These are phyloP conservation scores for Lindbergichthys nudifrons DNA, from an alignment of 2,797 vertebrate genomes.

Conservation along the genomic window DNA sequence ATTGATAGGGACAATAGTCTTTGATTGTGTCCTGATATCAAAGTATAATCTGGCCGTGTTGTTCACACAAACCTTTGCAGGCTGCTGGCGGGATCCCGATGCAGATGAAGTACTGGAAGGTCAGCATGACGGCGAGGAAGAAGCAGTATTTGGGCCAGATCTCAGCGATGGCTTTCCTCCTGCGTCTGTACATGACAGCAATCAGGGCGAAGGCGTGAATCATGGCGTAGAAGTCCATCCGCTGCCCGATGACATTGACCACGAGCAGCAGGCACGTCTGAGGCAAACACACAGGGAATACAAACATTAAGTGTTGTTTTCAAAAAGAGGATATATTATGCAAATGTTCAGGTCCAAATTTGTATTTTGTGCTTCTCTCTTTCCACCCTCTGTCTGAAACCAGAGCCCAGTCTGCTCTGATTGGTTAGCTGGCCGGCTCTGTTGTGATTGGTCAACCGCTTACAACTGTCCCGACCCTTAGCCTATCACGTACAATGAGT, in stretches of 20 bases:
- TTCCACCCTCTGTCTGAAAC: too few relatives aligned
- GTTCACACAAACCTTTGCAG: slow-evolving; percentile 89
- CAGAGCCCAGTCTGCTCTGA: too few relatives aligned
- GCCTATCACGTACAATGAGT: too few relatives aligned
- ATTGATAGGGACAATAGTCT: too few relatives aligned
- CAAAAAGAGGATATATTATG: too few relatives aligned
- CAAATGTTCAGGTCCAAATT: too few relatives aligned
- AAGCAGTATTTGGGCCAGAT: slow-evolving; percentile 99
- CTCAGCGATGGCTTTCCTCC: slow-evolving; percentile 98
- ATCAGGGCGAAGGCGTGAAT: slow-evolving; percentile 94
- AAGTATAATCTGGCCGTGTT: not conserved
- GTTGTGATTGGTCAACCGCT: too few relatives aligned
- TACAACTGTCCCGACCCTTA: too few relatives aligned
- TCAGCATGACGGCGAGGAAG: slow-evolving; percentile 95
- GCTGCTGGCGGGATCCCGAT: slow-evolving; percentile 96
- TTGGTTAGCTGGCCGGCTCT: too few relatives aligned
- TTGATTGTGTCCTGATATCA: not conserved
- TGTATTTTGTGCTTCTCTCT: too few relatives aligned
- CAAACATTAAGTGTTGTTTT: not conserved
- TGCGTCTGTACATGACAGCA: slow-evolving; percentile 90
- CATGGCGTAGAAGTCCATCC: slow-evolving; percentile 99
- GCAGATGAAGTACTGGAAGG: slow-evolving; percentile 95
- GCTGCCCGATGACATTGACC: slow-evolving; percentile 96
- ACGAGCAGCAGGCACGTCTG: slow-evolving; percentile 96
- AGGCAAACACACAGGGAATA: slow-evolving; percentile 5